Conservation (phyloP, 2,797 vertebrate species). For the Arremon brunneinucha region DNA sequence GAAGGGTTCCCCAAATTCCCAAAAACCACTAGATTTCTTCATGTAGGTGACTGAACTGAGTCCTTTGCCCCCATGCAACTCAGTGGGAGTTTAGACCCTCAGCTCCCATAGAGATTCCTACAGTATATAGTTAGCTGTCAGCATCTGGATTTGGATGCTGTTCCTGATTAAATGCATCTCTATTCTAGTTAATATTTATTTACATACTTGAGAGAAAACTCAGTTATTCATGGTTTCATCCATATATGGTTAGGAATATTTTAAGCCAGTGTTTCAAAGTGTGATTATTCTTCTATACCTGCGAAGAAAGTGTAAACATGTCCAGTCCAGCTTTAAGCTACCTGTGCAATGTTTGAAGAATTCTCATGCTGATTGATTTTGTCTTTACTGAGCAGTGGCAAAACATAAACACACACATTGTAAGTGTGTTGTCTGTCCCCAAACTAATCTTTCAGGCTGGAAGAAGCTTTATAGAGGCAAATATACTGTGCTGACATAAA, state of each 20-base stretch:
- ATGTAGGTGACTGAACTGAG: background rate
- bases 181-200: background rate
- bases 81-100: background rate
- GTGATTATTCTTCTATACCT: background rate
- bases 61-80: background rate
- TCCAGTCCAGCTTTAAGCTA: background rate
- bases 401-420: background rate
- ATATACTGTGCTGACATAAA: background rate
- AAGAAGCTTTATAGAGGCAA: background rate
- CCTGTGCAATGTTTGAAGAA: background rate
- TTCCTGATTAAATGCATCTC: background rate
- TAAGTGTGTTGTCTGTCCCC: background rate
- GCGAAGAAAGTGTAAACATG: background rate
- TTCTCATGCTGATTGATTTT: background rate
- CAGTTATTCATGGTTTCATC: background rate
- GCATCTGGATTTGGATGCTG: background rate
- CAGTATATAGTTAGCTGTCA: background rate
- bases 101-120: background rate
- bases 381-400: background rate
- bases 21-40: background rate
- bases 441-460: background rate
- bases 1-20: background rate
- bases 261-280: background rate
- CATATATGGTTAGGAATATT: background rate
- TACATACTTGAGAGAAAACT: background rate